phyloP scores from a whole-genome alignment of 1,140 invertebrate species.

The Hycleus phaleratus region DNA sequence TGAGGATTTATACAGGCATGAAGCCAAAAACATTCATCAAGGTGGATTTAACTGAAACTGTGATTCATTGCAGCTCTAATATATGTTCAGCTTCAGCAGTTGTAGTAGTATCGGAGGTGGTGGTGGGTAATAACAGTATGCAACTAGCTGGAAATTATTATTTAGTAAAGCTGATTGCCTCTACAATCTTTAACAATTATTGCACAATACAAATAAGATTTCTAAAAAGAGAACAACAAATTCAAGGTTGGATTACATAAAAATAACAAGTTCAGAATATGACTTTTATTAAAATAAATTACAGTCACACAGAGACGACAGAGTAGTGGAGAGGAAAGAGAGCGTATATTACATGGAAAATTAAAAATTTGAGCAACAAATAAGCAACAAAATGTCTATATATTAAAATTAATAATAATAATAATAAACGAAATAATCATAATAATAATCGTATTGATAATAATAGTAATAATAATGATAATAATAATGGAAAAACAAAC shows the following conservation, averaged over 20 bases:
- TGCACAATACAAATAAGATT: slow-evolving; percentile 4
- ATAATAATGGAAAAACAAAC: slow-evolving; percentile 33
- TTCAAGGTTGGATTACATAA: slow-evolving; percentile 1
- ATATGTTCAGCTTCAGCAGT: slow-evolving; percentile 35
- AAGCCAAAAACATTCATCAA: slow-evolving; percentile 43
- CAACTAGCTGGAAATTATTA: slow-evolving; percentile 37
- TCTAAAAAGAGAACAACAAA: too few relatives aligned
- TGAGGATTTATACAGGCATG: slow-evolving; percentile 43
- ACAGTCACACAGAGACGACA: slow-evolving; percentile 42
- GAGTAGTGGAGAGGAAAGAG: slow-evolving; percentile 19
- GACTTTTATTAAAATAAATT: slow-evolving; percentile 45
- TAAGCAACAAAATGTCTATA: slow-evolving; percentile 40
- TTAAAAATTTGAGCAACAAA: slow-evolving; percentile 41
- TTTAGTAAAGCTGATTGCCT: slow-evolving; percentile 36
- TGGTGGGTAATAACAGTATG: slow-evolving; percentile 8
- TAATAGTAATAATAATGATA: slow-evolving; percentile 26
- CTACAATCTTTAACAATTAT: slow-evolving; percentile 1
- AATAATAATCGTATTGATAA: slow-evolving; percentile 1
- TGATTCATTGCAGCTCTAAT: slow-evolving; percentile 41
- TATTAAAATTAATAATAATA: slow-evolving; percentile 12
- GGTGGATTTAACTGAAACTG: slow-evolving; percentile 42
- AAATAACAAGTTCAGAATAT: slow-evolving; percentile 26
- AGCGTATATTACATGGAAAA: slow-evolving; percentile 38
- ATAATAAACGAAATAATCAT: slow-evolving; percentile 4
- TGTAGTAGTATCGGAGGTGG: too few relatives aligned